Evolutionary conservation across 2,113 vertebrate species (phyloP).

Genomic region (Cricetomys ansorgei): DNA sequence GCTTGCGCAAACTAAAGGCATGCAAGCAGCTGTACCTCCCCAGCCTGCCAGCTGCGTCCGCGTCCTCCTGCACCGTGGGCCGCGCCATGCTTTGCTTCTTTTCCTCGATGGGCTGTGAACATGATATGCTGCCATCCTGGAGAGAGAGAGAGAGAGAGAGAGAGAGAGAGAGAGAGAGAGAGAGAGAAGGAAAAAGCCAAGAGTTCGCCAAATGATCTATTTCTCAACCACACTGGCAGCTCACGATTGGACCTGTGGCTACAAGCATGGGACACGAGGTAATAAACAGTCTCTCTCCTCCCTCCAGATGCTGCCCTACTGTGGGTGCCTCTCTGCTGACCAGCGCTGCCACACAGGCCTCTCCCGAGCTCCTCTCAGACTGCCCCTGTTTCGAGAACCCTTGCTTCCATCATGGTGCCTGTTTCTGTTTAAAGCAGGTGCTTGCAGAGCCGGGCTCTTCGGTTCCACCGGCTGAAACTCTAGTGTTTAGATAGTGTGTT

Average conservation of each 20-base stretch:
- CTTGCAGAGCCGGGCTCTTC: background rate
- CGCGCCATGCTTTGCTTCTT: background rate
- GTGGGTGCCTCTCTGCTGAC: background rate
- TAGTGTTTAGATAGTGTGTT: background rate
- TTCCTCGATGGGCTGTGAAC: background rate
- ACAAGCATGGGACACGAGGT: background rate
- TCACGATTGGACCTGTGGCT: background rate
- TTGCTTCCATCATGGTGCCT: background rate
- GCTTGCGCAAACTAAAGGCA: background rate
- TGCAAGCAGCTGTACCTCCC: background rate
- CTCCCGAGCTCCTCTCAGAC: background rate
- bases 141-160: too few relatives aligned
- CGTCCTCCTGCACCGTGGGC: background rate
- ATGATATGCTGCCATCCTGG: background rate
- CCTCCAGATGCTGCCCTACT: background rate
- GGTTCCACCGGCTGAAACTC: background rate
- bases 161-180: too few relatives aligned
- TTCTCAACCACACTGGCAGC: background rate
- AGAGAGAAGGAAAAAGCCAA: too few relatives aligned
- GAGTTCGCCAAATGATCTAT: background rate
- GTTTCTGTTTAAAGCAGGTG: background rate
- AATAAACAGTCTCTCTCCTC: background rate
- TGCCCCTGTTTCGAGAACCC: background rate
- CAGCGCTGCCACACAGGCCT: background rate
- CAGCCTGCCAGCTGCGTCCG: background rate